Conservation (phyloP, 2,888 invertebrate species). For the Mantis religiosa region DNA sequence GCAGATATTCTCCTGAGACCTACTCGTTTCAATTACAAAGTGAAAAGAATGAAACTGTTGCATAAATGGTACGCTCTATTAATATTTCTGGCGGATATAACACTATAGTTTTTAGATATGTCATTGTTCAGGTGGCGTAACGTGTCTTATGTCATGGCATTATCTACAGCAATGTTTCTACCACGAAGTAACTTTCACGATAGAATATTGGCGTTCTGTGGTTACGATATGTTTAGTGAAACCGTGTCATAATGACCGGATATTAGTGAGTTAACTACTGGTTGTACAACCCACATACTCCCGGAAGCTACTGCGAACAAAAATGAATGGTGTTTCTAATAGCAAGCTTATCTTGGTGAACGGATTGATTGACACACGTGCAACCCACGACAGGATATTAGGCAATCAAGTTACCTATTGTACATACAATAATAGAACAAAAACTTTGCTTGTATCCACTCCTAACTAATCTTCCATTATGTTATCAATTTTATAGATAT, state of each 20-base stretch:
- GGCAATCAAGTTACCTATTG: too few species aligned
- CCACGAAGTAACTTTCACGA: neutral
- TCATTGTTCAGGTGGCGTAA: neutral
- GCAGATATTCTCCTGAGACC: neutral
- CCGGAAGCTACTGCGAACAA: neutral
- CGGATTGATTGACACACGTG: neutral
- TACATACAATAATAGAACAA: too few species aligned
- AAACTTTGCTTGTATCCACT: too few species aligned
- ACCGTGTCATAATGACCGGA: neutral
- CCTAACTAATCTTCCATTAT: too few species aligned
- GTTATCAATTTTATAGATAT: too few species aligned
- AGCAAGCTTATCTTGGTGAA: neutral
- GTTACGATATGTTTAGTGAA: neutral
- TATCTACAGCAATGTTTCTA: neutral
- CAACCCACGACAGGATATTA: too few species aligned
- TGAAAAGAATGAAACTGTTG: neutral
- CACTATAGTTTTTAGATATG: neutral
- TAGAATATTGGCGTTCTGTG: neutral
- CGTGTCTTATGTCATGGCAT: neutral
- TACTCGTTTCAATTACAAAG: neutral
- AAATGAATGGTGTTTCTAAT: neutral
- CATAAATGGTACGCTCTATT: neutral
- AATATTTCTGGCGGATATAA: neutral
- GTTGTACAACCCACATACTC: neutral
- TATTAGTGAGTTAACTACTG: neutral